Conservation (phyloP, 2,888 invertebrate genomes). For the Eupithecia subfuscata region DNA sequence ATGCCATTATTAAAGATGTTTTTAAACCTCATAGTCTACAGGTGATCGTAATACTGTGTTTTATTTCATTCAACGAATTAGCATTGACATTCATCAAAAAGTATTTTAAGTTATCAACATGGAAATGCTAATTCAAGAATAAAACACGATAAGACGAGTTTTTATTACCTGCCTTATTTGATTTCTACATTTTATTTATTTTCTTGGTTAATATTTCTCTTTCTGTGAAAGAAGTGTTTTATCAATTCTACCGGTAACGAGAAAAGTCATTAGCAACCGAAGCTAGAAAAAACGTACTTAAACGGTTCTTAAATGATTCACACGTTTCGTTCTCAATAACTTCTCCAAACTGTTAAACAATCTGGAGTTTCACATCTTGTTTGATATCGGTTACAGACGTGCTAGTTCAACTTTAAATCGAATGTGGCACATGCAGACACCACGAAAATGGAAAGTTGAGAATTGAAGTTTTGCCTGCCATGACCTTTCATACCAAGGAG, state of each 20-base stretch:
- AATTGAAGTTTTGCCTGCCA: background rate
- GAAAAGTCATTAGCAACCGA: background rate
- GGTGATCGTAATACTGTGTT: too few species aligned
- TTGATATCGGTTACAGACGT: background rate
- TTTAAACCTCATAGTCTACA: too few species aligned
- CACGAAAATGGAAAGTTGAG: slow-evolving; percentile 18
- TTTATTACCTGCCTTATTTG: background rate
- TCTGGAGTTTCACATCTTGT: slow-evolving; percentile 1
- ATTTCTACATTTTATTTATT: background rate
- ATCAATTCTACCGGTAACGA: background rate
- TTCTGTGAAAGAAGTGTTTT: background rate
- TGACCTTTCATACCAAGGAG: background rate
- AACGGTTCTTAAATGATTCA: background rate
- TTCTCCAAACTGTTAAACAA: background rate
- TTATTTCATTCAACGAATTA: too few species aligned
- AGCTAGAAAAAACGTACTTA: background rate
- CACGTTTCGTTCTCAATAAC: background rate
- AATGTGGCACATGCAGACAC: slow-evolving; percentile 23
- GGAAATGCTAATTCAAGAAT: background rate
- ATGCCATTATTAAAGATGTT: too few species aligned
- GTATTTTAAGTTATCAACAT: background rate
- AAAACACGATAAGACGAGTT: background rate
- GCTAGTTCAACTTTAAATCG: slow-evolving; percentile 16
- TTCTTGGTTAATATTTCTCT: background rate
- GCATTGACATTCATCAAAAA: too few species aligned